These are phyloP conservation scores for Scaptomyza hsui DNA, from an alignment of 1,140 invertebrate genomes.

Conservation along the genomic window DNA sequence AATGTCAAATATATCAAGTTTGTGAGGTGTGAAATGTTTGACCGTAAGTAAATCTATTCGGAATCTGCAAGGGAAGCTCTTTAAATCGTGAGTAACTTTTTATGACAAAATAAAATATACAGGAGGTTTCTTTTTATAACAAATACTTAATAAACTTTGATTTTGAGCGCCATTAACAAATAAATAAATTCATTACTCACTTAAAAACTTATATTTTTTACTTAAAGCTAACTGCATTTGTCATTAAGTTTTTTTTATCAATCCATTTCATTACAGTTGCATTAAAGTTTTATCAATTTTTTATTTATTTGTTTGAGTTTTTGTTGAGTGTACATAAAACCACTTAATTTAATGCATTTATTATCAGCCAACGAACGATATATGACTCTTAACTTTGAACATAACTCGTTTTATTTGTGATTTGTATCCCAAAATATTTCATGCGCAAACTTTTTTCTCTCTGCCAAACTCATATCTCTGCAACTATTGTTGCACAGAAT, in stretches of 20 bases:
- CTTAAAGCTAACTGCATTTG: neutral
- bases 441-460: slow-evolving; percentile 60
- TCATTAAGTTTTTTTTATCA: neutral
- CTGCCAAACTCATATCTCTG: slow-evolving; percentile 65
- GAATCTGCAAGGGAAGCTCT: slow-evolving; percentile 10
- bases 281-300: slow-evolving; percentile 1
- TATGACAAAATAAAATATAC: slow-evolving; percentile 28
- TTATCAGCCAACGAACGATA: slow-evolving; percentile 22
- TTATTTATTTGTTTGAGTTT: neutral
- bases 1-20: slow-evolving; percentile 64
- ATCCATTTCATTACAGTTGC: neutral
- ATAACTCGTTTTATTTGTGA: slow-evolving; percentile 46
- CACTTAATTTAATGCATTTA: slow-evolving; percentile 39
- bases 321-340: slow-evolving; percentile 3
- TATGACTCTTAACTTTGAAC: slow-evolving; percentile 36
- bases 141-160: too few relatives aligned
- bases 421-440: slow-evolving; percentile 55
- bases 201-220: too few relatives aligned
- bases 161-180: too few relatives aligned
- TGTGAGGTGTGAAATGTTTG: slow-evolving; percentile 64
- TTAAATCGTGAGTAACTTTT: slow-evolving; percentile 23
- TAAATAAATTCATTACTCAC: too few relatives aligned
- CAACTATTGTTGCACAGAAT: slow-evolving; percentile 36
- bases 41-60: slow-evolving; percentile 38
- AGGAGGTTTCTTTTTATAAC: too few relatives aligned